Conservation (phyloP, 64 coral and sea anemone species). For the Platygyra sinensis region DNA sequence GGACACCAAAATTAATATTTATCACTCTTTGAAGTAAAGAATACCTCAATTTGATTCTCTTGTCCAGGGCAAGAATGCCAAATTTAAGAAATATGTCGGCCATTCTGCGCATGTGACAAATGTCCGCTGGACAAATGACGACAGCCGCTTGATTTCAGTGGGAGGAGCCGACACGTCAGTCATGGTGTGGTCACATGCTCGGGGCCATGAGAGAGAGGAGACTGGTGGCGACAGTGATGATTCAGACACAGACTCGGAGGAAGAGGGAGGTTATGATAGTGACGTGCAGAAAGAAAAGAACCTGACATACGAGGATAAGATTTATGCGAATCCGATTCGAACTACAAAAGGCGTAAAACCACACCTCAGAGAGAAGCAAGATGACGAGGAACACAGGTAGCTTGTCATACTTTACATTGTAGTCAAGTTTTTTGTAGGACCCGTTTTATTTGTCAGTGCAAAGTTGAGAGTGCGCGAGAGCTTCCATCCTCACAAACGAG, state of each 20-base stretch:
- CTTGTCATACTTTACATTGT: background rate
- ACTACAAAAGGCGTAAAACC: conserved; percentile 92
- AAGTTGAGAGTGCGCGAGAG: too few relatives aligned
- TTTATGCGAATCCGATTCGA: conserved; percentile 91
- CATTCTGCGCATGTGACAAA: conserved; percentile 99
- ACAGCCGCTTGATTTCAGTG: conserved; percentile 84
- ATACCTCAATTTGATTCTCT: background rate
- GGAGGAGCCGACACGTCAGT: conserved; percentile 95
- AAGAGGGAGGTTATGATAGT: conserved; percentile 96
- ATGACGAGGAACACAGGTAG: conserved; percentile 71
- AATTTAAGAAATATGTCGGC: conserved; percentile 94
- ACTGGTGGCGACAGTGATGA: conserved; percentile 90
- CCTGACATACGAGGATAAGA: conserved; percentile 94
- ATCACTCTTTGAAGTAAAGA: too few relatives aligned
- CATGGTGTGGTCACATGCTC: conserved; percentile 94
- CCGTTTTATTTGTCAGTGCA: too few relatives aligned
- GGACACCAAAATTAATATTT: too few relatives aligned
- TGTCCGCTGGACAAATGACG: conserved; percentile 92
- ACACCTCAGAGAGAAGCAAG: conserved; percentile 78
- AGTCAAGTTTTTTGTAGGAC: too few relatives aligned
- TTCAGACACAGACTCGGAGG: conserved; percentile 94
- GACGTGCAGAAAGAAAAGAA: conserved; percentile 93
- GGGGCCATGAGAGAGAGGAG: conserved; percentile 43
- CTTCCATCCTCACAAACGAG: too few relatives aligned
- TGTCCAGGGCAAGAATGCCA: conserved; percentile 86